phyloP scores from a whole-genome alignment of 2,797 vertebrate genomes.

The Eulemur mongoz region DNA sequence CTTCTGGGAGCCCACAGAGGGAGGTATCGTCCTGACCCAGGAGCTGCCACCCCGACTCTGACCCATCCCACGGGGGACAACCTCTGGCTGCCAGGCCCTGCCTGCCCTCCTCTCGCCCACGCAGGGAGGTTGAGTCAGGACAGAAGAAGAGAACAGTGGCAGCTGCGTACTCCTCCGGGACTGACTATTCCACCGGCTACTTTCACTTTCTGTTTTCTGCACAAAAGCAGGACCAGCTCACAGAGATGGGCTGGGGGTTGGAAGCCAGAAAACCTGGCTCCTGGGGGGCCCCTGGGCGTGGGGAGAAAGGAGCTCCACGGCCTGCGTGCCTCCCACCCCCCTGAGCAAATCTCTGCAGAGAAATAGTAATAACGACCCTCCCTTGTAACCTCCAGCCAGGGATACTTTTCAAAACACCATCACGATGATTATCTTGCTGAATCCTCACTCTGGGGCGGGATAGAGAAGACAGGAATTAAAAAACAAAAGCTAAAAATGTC shows the following conservation, averaged over 20 bases:
- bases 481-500: not conserved
- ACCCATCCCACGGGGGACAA: not conserved
- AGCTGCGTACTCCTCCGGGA: no score
- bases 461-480: not conserved
- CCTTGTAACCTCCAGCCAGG: not conserved
- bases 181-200: not conserved
- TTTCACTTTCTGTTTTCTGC: slow-evolving; percentile 25
- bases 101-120: not conserved
- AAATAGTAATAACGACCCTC: not conserved
- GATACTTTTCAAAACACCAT: not conserved
- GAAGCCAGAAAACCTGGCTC: not conserved
- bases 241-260: not conserved
- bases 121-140: slow-evolving; percentile 41
- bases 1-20: not conserved
- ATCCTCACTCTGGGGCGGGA: not conserved
- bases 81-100: not conserved
- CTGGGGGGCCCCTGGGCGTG: no score
- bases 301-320: not conserved
- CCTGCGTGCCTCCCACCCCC: not conserved
- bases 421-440: not conserved
- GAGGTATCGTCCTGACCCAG: not conserved
- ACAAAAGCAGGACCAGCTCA: not conserved
- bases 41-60: not conserved
- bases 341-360: not conserved
- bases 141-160: not conserved